phyloP scores from a whole-genome alignment of 2,113 vertebrate species.

The Danionella cerebrum region DNA sequence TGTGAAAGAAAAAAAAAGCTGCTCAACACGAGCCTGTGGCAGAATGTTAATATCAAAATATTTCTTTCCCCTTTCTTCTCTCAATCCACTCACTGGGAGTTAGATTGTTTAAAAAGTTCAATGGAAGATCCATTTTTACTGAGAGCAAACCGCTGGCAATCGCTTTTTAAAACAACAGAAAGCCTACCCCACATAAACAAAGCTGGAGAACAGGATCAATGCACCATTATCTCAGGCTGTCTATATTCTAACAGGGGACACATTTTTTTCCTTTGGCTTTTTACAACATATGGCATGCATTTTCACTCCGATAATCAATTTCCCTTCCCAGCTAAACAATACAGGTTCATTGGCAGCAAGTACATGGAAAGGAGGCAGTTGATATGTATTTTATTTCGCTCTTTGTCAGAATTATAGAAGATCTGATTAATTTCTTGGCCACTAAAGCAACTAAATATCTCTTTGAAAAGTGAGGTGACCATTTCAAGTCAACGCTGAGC shows the following conservation, averaged over 20 bases:
- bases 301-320: conserved; percentile 39
- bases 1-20: neutral
- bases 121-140: conserved; percentile 11
- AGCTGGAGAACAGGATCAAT: conserved; percentile 36
- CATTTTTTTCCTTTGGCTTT: conserved; percentile 35
- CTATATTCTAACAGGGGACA: conserved; percentile 37
- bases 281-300: conserved; percentile 32
- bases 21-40: neutral
- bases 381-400: no score
- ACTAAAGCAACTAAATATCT: no score
- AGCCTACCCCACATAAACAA: conserved; percentile 23
- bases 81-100: conserved; percentile 12
- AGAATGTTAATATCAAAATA: conserved; percentile 23
- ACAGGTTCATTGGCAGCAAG: no score
- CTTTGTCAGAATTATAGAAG: no score
- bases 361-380: no score
- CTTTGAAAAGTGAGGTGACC: no score
- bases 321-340: conserved; percentile 18
- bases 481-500: no score
- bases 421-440: no score
- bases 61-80: conserved; percentile 5
- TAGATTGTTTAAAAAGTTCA: conserved; percentile 19
- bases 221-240: conserved; percentile 36
- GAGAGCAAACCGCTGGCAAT: conserved; percentile 17
- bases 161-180: conserved; percentile 32